Evolutionary conservation across 2,888 invertebrate species (phyloP).

Genomic region (Rugalucina vietnamica): DNA sequence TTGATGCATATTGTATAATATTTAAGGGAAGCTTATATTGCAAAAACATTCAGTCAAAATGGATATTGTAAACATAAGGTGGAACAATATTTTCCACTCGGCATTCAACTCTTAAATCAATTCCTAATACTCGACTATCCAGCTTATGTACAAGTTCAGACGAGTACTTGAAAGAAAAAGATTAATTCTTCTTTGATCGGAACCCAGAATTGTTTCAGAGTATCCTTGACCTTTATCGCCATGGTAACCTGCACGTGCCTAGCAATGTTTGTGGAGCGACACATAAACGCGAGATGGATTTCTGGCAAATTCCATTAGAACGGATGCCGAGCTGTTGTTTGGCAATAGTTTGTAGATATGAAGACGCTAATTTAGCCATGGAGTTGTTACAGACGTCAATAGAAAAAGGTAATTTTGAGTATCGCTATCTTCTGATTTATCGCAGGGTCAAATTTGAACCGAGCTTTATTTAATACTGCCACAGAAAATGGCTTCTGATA

Average conservation of each 20-base stretch:
- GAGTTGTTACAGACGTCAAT: neutral
- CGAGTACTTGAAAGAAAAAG: conserved; percentile 27
- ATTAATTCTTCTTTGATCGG: conserved; percentile 72
- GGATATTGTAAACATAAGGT: conserved; percentile 53
- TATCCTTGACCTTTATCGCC: conserved; percentile 71
- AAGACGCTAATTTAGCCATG: conserved; percentile 16
- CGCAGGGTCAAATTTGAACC: neutral
- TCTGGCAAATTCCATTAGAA: conserved; percentile 35
- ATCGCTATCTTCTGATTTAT: neutral
- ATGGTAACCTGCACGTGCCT: conserved; percentile 49
- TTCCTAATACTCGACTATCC: conserved; percentile 53
- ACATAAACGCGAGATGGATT: conserved; percentile 18
- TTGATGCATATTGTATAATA: no score
- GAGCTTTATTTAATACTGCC: neutral
- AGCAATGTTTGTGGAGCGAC: conserved; percentile 29
- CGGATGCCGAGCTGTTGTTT: conserved; percentile 25
- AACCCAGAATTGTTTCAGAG: conserved; percentile 68
- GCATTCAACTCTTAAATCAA: conserved; percentile 36
- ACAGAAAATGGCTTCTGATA: neutral
- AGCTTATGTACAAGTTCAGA: conserved; percentile 21
- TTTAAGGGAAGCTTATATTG: no score
- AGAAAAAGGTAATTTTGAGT: conserved; percentile 9
- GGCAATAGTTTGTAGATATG: conserved; percentile 20
- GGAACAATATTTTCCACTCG: conserved; percentile 58
- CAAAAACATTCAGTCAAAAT: no score